Evolutionary conservation across 2,113 vertebrate genomes (phyloP), one percentile per base, ranked within the genome.

Genomic region (Amblyopsis rosae): DNA sequence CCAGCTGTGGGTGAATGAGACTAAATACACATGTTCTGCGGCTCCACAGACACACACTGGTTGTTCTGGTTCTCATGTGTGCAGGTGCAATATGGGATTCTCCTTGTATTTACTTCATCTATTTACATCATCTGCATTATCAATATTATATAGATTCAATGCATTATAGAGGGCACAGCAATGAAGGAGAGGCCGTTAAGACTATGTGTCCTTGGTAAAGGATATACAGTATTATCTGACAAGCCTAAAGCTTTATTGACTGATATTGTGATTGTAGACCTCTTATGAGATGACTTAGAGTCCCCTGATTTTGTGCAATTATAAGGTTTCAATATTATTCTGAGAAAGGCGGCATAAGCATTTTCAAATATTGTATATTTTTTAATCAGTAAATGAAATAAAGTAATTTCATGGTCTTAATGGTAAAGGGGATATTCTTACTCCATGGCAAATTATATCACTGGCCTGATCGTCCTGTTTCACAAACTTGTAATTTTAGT

Each of bases 81-180:
- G 3, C 26, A 26, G 26, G 26, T 26, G 26, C 2, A 2, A 26
- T 16, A 59, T 32, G 10, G n/a, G 7, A 17, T 9, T 56, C 54
- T 56, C 54, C 26, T 26, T 26, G 26, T 56, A n/a, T n/a, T 17
- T 15, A 12, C 19, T 35, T 26, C 53, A 70, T 61, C 67, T 17
- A 56, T 45, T 9, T 3, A 50, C 13, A 12, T 67, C 55, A 60
- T 65, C 65, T 56, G 19, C 58, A 60, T 69, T 65, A 65, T 69
- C 76, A 73, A 9, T 8, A 6, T 5, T 41, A 41, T 41, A 41
- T 41, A 41, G 26, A 60, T 57, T 49, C 35, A 62, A 58, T 67
- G 75, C 57, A 59, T 59, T 12, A 54, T 62, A 63, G 66, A 19
- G 62, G 51, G 61, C 48, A 13, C 12, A 13, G 16, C 33, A 54